phyloP scores from a whole-genome alignment of 1,140 invertebrate genomes.

The Brachionus rotundiformis region DNA sequence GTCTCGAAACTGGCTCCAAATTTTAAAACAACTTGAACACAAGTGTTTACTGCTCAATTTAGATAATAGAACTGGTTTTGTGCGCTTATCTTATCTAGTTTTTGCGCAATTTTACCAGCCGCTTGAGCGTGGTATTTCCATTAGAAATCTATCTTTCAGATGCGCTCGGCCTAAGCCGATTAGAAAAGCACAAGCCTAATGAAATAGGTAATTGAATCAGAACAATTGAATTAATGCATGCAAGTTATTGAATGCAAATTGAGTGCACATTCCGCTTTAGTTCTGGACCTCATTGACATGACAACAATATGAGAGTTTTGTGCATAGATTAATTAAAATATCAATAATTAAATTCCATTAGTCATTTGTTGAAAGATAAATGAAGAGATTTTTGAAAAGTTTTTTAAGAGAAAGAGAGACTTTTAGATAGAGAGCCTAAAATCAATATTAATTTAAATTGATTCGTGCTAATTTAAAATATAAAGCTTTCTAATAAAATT shows the following conservation, averaged over 20 bases:
- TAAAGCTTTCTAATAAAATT: neutral
- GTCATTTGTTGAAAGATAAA: neutral
- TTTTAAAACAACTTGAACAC: too few species aligned
- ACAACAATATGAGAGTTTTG: neutral
- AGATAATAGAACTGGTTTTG: neutral
- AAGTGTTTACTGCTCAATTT: neutral
- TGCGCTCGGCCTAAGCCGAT: neutral
- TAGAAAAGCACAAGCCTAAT: neutral
- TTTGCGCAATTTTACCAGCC: neutral
- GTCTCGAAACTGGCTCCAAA: too few species aligned
- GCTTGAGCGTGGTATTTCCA: neutral
- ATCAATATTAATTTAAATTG: neutral
- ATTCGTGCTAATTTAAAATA: neutral
- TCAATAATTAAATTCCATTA: constrained; percentile 8
- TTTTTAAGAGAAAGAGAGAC: too few species aligned
- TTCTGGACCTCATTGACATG: neutral
- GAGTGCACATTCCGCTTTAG: neutral
- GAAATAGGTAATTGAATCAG: neutral
- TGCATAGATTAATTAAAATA: neutral
- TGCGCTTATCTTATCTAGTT: neutral
- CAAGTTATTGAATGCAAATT: neutral
- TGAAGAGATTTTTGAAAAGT: neutral
- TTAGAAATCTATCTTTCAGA: neutral
- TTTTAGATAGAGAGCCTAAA: neutral
- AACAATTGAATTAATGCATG: neutral